These are phyloP conservation scores for Eospalax fontanierii DNA, from an alignment of 2,797 vertebrate species.

Conservation along the genomic window DNA sequence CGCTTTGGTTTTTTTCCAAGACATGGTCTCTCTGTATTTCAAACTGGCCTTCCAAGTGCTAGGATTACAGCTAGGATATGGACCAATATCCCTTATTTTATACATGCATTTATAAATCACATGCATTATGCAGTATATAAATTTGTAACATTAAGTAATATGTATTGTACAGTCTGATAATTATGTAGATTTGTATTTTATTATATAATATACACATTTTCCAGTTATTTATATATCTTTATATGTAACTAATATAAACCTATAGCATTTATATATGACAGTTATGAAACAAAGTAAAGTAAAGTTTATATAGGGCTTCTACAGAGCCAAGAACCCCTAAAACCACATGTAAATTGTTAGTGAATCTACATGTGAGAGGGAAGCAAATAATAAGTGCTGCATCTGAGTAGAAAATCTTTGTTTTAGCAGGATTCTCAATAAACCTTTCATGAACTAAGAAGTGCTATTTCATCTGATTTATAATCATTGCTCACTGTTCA, in stretches of 20 bases:
- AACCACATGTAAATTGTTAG: neutral
- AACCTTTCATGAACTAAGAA: neutral
- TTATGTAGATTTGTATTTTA: neutral
- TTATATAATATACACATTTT: neutral
- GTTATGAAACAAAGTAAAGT: neutral
- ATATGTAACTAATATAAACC: neutral
- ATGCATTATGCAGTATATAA: neutral
- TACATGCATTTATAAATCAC: neutral
- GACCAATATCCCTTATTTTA: neutral
- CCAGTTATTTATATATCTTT: neutral
- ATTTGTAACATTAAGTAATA: neutral
- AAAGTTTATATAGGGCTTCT: neutral
- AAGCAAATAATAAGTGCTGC: neutral
- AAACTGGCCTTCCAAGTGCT: neutral
- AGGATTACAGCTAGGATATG: neutral
- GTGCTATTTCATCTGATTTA: conserved; percentile 10
- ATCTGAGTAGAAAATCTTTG: neutral
- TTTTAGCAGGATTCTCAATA: conserved; percentile 19
- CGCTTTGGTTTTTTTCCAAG: neutral
- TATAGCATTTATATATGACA: neutral
- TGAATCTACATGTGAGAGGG: neutral
- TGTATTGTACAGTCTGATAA: neutral
- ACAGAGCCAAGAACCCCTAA: conserved; percentile 4
- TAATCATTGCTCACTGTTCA: neutral
- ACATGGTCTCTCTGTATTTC: neutral